Evolutionary conservation across 2,888 invertebrate genomes (phyloP).

Genomic region (Stenurella melanura): DNA sequence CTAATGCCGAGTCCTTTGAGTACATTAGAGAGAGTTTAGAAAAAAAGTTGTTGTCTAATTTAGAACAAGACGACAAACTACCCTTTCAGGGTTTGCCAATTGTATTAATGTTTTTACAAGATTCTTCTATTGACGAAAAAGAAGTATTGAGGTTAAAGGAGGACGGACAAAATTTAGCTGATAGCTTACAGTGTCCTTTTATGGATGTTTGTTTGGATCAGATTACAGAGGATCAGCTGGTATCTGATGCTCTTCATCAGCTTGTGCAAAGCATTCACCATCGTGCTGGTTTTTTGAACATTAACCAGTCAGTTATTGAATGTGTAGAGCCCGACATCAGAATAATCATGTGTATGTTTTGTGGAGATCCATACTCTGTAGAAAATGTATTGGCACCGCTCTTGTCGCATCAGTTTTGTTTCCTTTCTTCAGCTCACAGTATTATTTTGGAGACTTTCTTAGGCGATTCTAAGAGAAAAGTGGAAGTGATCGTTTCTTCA

Average conservation of each 20-base stretch:
- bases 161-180: constrained; percentile 92
- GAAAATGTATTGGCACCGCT: constrained; percentile 93
- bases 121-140: constrained; percentile 87
- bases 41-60: constrained; percentile 90
- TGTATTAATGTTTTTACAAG: constrained; percentile 93
- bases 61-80: constrained; percentile 91
- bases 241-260: constrained; percentile 84
- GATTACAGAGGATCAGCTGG: constrained; percentile 79
- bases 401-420: constrained; percentile 90
- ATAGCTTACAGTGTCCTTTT: constrained; percentile 91
- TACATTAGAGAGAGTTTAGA: constrained; percentile 93
- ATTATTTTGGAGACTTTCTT: constrained; percentile 94
- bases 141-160: constrained; percentile 90
- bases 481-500: constrained; percentile 93
- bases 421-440: constrained; percentile 89
- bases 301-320: constrained; percentile 84
- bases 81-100: constrained; percentile 92
- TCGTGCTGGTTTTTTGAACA: constrained; percentile 83
- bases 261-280: constrained; percentile 86
- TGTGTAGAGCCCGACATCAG: constrained; percentile 91
- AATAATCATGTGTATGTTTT: constrained; percentile 96
- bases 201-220: constrained; percentile 85
- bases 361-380: constrained; percentile 94
- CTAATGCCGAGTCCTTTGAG: constrained; percentile 93
- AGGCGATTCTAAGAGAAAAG: constrained; percentile 91